Evolutionary conservation across 2,797 vertebrate species (phyloP), one percentile per base, ranked within the genome.

Genomic region (Myoxocephalus aenaeus): DNA sequence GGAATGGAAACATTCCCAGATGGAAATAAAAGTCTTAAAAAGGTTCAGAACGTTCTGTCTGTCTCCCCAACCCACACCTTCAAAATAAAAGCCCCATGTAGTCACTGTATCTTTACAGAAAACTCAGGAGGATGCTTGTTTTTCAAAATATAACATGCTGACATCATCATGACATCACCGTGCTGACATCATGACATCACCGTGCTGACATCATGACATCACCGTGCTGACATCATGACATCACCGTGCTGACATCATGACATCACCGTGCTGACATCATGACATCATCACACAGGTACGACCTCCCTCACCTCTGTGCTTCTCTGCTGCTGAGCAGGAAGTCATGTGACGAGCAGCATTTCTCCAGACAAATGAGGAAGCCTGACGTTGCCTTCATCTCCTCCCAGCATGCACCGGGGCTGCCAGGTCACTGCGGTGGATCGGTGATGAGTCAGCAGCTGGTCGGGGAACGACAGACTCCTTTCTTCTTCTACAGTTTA

Each of bases 401-500:
- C 6, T 85, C 88, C 87, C 87, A 88, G 80, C 82, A 86, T 88
- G 87, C 89, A 64, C 7, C 0, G 32, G 80, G 87, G 79, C 61
- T 82, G 80, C 78, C 80, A 71, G 83, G 80, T 89, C 87, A 83
- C 72, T 87, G 86, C 0, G 81, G 89, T 85, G 18, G 50, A 65
- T 22, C 0, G n/a, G 63, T 29, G 65, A 36, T 89, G 90, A 91
- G 66, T 84, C n/a, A 87, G 87, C 88, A 81, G 65, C 51, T 70
- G 12, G 13, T 51, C 44, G 54, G 50, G 66, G 59, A 82, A 40
- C 51, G 32, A 40, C 51, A 46, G 25, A 18, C 36, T 38, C 36
- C 34, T 7, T 42, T 42, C 42, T 42, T 42, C 12, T 42, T 42
- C 40, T 17, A 7, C 56, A 61, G 17, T 38, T 17, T 32, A 54